A percentile compares a stretch with the other conserved stretches of the same genome.
phyloP scores from a whole-genome alignment of 2,113 vertebrate genomes.

The Cephalopterus ornatus region DNA sequence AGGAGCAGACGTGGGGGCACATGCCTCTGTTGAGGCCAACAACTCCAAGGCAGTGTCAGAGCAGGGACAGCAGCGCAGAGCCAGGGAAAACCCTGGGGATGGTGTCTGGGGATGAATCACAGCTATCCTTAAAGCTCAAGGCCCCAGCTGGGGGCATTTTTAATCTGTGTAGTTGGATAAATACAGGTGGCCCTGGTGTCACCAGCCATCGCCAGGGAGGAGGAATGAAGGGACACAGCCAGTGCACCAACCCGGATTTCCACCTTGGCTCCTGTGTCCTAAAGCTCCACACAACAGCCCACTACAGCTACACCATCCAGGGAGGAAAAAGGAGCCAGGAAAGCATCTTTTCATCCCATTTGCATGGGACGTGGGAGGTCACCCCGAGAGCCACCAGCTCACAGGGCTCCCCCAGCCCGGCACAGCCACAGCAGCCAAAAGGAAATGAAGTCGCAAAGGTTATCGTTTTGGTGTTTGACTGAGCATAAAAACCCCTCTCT shows the following conservation, averaged over 20 bases:
- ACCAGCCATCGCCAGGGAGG: neutral
- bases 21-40: neutral
- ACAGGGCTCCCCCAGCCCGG: neutral
- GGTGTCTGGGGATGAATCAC: neutral
- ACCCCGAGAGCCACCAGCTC: neutral
- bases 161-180: neutral
- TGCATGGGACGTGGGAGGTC: accelerated
- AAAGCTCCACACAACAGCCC: neutral
- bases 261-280: neutral
- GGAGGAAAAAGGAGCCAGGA: neutral
- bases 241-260: accelerated
- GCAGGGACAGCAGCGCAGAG: neutral
- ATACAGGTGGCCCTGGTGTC: neutral
- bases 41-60: neutral
- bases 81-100: neutral
- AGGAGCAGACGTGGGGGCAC: neutral
- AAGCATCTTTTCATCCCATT: neutral
- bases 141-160: neutral
- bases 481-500: neutral
- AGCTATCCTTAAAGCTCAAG: neutral
- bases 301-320: neutral
- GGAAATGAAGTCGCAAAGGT: conserved; percentile 12
- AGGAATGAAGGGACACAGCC: neutral
- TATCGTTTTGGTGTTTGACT: neutral
- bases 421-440: accelerated